phyloP scores from a whole-genome alignment of 2,113 vertebrate genomes.

The Pseudopipra pipra region DNA sequence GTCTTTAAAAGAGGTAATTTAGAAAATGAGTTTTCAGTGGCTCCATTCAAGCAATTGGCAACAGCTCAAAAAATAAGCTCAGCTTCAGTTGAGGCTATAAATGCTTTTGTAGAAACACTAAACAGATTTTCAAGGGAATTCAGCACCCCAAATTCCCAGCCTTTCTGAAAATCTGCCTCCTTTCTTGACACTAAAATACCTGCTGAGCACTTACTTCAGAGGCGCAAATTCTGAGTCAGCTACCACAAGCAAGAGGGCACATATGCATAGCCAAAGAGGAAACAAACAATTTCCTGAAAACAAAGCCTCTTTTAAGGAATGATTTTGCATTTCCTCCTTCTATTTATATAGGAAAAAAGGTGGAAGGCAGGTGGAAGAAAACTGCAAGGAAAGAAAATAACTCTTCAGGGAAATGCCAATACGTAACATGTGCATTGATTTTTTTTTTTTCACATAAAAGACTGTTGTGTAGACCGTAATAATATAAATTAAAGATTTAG shows the following conservation, averaged over 20 bases:
- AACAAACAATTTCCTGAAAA: background rate
- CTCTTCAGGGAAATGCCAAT: background rate
- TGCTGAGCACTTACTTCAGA: background rate
- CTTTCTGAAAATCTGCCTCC: background rate
- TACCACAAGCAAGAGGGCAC: background rate
- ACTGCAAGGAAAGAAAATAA: background rate
- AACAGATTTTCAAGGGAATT: background rate
- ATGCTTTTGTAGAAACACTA: background rate
- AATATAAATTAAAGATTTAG: background rate
- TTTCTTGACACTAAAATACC: background rate
- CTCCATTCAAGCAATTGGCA: background rate
- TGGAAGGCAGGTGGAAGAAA: background rate
- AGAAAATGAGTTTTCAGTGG: background rate
- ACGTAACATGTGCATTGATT: too few relatives aligned
- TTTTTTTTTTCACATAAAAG: background rate
- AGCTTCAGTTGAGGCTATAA: background rate
- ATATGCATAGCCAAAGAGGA: background rate
- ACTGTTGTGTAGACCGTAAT: background rate
- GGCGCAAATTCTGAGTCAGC: background rate
- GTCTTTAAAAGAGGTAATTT: background rate
- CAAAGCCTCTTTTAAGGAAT: background rate
- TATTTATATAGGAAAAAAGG: background rate
- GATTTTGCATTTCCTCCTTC: background rate
- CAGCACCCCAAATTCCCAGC: background rate
- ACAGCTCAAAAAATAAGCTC: background rate